phyloP scores from a whole-genome alignment of 2,797 vertebrate species.

The Chaetophractus vellerosus region DNA sequence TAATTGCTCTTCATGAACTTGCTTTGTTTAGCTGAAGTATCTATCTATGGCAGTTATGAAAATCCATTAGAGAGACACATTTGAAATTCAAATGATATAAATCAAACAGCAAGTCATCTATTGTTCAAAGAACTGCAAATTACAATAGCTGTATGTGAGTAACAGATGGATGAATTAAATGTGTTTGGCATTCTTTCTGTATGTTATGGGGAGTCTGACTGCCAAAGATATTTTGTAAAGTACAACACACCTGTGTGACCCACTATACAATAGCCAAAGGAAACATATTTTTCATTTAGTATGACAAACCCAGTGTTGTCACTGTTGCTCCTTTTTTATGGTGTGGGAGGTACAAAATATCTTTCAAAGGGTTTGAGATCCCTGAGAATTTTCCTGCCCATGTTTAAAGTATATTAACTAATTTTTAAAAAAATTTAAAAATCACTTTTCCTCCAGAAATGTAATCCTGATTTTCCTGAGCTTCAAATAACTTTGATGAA shows the following conservation, averaged over 20 bases:
- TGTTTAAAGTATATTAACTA: neutral
- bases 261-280: neutral
- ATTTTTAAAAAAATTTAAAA: slow-evolving; percentile 8
- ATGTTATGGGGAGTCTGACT: neutral
- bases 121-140: slow-evolving; percentile 69
- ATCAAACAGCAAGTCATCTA: slow-evolving; percentile 54
- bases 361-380: slow-evolving; percentile 1
- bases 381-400: neutral
- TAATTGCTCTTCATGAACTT: neutral
- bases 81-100: slow-evolving; percentile 72
- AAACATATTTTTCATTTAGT: slow-evolving; percentile 59
- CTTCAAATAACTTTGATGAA: neutral
- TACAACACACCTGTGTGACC: neutral
- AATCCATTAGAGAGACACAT: slow-evolving; percentile 55
- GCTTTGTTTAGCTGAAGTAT: slow-evolving; percentile 44
- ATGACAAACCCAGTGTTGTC: slow-evolving; percentile 19
- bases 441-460: neutral
- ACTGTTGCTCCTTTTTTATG: neutral
- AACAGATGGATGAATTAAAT: slow-evolving; percentile 58
- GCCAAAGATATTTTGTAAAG: slow-evolving; percentile 49
- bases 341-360: neutral
- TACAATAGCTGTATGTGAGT: neutral
- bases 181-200: neutral
- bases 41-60: slow-evolving; percentile 38
- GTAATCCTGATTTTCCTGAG: neutral